Percentiles rank a stretch among this genome's conserved stretches.
Conservation (phyloP, 1,140 invertebrate species). For the Drosophila bocki region DNA sequence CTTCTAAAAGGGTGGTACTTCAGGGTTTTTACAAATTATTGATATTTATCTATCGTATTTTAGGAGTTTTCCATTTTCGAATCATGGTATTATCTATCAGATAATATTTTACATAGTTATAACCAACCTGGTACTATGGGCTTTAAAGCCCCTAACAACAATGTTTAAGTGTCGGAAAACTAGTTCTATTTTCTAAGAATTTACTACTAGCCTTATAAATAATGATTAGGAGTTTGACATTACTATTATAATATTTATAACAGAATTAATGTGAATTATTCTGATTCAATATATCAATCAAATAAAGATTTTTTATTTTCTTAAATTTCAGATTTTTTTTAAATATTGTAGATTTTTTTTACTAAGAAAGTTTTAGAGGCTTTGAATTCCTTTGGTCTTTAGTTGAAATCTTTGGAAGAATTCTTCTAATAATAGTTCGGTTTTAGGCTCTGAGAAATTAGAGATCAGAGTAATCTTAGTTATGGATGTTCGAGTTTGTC, state of each 20-base stretch:
- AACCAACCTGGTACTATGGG: neutral
- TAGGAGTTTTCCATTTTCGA: neutral
- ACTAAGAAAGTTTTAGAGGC: too few relatives aligned
- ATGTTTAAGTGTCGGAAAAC: neutral
- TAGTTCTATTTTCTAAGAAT: neutral
- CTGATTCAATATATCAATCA: too few relatives aligned
- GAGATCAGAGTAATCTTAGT: neutral
- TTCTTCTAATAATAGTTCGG: neutral
- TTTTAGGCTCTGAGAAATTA: neutral
- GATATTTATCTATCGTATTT: neutral
- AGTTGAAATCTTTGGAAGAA: neutral
- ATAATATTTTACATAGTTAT: neutral
- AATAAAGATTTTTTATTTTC: neutral
- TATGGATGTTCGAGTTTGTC: neutral
- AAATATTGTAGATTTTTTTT: too few relatives aligned
- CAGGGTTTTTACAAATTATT: neutral
- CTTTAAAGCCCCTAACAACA: neutral
- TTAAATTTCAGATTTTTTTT: neutral
- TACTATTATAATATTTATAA: neutral
- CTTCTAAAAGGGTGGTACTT: neutral
- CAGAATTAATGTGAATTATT: neutral
- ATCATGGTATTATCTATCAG: neutral
- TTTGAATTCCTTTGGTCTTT: neutral
- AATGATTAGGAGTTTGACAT: neutral
- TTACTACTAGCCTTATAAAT: neutral